Evolutionary conservation across 1,140 invertebrate species (phyloP).

Genomic region (Monomorium pharaonis): DNA sequence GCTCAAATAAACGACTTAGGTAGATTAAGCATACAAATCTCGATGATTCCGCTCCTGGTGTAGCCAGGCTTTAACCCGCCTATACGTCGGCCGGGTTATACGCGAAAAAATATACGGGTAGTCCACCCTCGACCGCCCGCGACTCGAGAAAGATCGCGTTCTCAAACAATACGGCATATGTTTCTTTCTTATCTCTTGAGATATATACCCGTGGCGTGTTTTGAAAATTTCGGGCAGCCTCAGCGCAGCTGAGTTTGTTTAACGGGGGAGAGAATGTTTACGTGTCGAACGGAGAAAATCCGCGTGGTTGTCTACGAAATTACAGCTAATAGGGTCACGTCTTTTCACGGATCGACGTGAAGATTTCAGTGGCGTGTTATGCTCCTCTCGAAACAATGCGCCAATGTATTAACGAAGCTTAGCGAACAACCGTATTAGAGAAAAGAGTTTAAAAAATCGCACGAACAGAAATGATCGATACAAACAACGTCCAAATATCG

Average conservation of each 20-base stretch:
- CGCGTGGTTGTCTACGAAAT: neutral
- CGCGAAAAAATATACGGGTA: slow-evolving; percentile 45
- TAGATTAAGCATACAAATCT: slow-evolving; percentile 78
- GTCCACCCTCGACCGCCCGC: slow-evolving; percentile 17
- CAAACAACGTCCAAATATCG: neutral
- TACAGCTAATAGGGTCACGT: neutral
- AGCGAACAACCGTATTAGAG: neutral
- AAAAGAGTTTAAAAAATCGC: no score
- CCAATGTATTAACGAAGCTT: slow-evolving; percentile 31
- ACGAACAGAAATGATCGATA: neutral
- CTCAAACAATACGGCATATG: slow-evolving; percentile 24
- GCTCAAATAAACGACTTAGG: slow-evolving; percentile 80
- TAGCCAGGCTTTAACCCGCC: slow-evolving; percentile 11
- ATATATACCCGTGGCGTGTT: neutral
- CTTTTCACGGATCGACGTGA: neutral
- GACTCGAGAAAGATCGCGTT: slow-evolving; percentile 35
- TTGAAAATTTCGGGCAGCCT: slow-evolving; percentile 23
- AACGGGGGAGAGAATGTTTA: neutral
- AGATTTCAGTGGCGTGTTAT: neutral
- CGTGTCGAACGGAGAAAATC: neutral
- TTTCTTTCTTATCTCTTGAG: slow-evolving; percentile 25
- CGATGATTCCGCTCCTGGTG: slow-evolving; percentile 58
- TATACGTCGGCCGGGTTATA: slow-evolving; percentile 18
- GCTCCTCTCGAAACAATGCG: neutral
- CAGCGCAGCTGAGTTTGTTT: slow-evolving; percentile 20